Base-by-base conservation (phyloP, 2,888 invertebrate species). In the Fissipunctia ypsillon region DNA sequence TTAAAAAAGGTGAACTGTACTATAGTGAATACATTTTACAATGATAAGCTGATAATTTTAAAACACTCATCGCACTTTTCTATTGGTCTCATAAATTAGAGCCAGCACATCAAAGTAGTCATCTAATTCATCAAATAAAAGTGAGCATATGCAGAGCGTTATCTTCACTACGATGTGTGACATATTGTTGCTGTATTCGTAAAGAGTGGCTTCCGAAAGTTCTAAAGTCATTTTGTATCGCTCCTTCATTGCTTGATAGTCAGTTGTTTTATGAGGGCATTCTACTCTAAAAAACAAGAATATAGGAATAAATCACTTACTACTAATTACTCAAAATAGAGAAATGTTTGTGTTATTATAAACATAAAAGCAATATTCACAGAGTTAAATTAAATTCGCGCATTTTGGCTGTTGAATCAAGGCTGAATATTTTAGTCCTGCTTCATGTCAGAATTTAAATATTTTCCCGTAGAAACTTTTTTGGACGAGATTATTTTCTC, bases 91-190 rank as follows among this genome's bases (percentile, higher is more conserved):
- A 74, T 83, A 83, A 86, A 86, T 83, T 73, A 81, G n/a, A 69
- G 61, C n/a, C 31, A 35, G 14, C 54, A 69, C 81, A 79, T 84
- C 83, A 83, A 84, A 87, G 84, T 74, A 68, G 57, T n/a, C n/a
- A n/a, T 79, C 72, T 73, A 64, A 81, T 80, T 79, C 63, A 28
- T 65, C 38, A 31, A 50, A 65, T 65, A 76, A 83, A 80, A 70
- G 69, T 65, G 25, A 9, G 79, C 71, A 64, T 69, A 80, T 76
- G 70, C 60, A 66, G 64, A 60, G 22, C 59, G 57, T 81, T 78
- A 79, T 80, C 67, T 80, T 80, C 78, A 81, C 65, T 67, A 76
- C 68, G n/a, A 10, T 50, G 60, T 69, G 63, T 83, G 71, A 74
- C 77, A 65, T n/a, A n/a, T 60, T 63, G 52, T 54, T 71, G 48